Percentiles rank a stretch among this genome's conserved stretches.
Conservation (phyloP, 2,113 vertebrate genomes). For the Cricetomys ansorgei region DNA sequence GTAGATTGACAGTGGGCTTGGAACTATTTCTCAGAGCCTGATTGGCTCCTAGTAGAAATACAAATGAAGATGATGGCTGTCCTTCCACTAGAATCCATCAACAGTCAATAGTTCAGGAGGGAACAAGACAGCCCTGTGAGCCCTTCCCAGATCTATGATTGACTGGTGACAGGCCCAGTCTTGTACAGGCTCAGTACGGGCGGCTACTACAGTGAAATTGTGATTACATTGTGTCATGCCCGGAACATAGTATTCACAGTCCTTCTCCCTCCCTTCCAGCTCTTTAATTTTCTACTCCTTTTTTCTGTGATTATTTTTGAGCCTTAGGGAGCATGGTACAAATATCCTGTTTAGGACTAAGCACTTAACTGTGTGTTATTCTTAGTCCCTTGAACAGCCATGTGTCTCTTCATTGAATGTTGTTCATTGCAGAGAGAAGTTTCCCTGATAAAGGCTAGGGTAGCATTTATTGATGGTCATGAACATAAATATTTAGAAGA, state of each 20-base stretch:
- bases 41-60: neutral
- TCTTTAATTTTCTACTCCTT: neutral
- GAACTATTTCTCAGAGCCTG: neutral
- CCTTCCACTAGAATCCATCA: neutral
- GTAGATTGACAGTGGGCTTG: neutral
- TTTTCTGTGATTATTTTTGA: neutral
- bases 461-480: neutral
- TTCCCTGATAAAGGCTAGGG: neutral
- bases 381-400: neutral
- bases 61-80: neutral
- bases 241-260: neutral
- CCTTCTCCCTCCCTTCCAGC: neutral
- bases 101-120: neutral
- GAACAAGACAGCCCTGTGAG: neutral
- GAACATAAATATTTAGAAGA: neutral
- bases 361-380: no score
- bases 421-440: neutral
- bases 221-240: neutral
- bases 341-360: neutral
- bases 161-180: neutral
- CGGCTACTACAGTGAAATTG: neutral
- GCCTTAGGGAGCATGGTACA: neutral
- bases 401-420: neutral
- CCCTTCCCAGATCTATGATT: neutral
- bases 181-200: neutral